phyloP scores from a whole-genome alignment of 2,797 vertebrate genomes.

The Brotogeris chrysoptera region DNA sequence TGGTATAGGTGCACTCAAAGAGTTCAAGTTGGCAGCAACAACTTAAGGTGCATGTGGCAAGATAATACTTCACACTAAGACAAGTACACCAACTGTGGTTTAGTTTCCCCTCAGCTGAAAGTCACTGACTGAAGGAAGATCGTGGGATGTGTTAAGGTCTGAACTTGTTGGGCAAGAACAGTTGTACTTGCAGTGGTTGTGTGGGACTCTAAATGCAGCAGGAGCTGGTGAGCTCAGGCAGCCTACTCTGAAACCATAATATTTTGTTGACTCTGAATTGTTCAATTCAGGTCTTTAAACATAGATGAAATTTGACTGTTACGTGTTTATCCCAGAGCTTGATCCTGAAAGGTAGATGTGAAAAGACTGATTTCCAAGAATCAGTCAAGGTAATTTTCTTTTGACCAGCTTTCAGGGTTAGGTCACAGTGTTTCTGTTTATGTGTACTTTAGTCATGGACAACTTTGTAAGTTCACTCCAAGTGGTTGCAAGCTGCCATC shows the following conservation, averaged over 20 bases:
- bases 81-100: neutral
- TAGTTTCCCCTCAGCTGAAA: neutral
- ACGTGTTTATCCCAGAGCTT: neutral
- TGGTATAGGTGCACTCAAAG: neutral
- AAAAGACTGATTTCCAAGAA: neutral
- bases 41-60: neutral
- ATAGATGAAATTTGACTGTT: neutral
- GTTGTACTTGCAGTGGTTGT: neutral
- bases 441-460: neutral
- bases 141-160: neutral
- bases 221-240: neutral
- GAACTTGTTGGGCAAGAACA: neutral
- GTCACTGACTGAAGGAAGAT: neutral
- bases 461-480: neutral
- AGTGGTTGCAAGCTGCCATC: neutral
- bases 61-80: neutral
- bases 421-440: neutral
- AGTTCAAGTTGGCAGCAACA: neutral
- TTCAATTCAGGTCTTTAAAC: neutral
- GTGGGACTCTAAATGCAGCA: neutral
- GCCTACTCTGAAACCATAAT: neutral
- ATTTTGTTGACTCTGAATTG: neutral
- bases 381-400: neutral
- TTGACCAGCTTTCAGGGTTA: neutral
- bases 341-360: neutral